phyloP scores from a whole-genome alignment of 2,888 invertebrate genomes.

The Hemaris fuciformis region DNA sequence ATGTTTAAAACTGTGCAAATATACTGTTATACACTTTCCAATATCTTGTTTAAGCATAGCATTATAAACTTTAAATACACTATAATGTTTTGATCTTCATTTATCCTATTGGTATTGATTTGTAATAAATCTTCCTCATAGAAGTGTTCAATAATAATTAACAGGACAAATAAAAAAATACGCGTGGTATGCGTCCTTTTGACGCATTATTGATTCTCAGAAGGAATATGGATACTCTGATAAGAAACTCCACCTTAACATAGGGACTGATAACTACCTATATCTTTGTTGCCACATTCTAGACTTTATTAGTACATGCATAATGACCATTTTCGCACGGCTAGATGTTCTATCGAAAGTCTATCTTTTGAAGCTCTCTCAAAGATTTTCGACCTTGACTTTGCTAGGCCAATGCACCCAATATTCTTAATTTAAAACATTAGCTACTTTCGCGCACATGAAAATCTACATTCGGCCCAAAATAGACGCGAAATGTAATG shows the following conservation, averaged over 20 bases:
- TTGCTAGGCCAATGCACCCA: conserved; percentile 48
- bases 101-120: too few species aligned
- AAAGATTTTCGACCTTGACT: conserved; percentile 58
- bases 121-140: neutral
- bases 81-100: too few species aligned
- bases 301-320: neutral
- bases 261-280: neutral
- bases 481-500: conserved; percentile 63
- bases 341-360: neutral
- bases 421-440: conserved; percentile 18
- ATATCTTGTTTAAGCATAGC: too few species aligned
- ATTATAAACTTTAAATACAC: too few species aligned
- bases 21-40: neutral
- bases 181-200: neutral
- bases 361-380: neutral
- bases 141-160: neutral
- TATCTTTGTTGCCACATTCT: neutral
- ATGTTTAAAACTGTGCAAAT: neutral
- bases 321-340: neutral
- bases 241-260: neutral
- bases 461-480: conserved; percentile 47
- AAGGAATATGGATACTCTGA: neutral
- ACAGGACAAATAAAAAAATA: neutral
- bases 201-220: neutral
- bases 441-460: conserved; percentile 32